Base-by-base conservation (phyloP, 2,888 invertebrate species). In the Theretra japonica region DNA sequence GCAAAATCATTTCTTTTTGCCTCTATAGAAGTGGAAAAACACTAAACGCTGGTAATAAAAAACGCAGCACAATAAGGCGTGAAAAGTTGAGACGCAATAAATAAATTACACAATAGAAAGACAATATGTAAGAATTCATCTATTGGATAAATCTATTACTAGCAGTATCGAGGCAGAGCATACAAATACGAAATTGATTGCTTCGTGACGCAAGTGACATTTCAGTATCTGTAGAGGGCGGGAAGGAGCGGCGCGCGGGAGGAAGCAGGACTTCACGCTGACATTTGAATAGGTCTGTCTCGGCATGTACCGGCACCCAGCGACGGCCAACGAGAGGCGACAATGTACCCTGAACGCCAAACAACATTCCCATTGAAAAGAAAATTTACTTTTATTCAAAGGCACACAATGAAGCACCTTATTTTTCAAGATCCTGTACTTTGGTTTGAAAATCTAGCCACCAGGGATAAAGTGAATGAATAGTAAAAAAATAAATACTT, bases 131-230 rank as follows among this genome's bases (percentile, higher is more conserved):
- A 83, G 77, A 77, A 78, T 78, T 83, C 84, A 87, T 86, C 83
- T 82, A 83, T 85, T 83, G 88, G 86, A 91, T 92, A 91, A 91
- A 91, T 91, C 90, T 88, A 89, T 88, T 89, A 82, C 83, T 86
- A 89, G 85, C 86, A 87, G 87, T 91, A 92, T 90, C 89, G 86
- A 85, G 86, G 86, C 88, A 86, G 86, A 85, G 89, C 87, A 88
- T 93, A 94, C 94, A 93, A 94, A 94, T 94, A 89, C 89, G 93
- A 94, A 93, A 94, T 93, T 94, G 94, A 94, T 94, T 94, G 91
- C 93, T 89, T 90, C 92, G 92, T 92, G 91, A 91, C 91, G 88
- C 91, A 88, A 92, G 87, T 92, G 93, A 94, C 93, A 94, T 93
- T 94, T 93, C 88, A 92, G 93, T 89, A 88, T 86, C 85, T 83